Conservation (phyloP, 1,140 invertebrate species). For the Drosophila teissieri region DNA sequence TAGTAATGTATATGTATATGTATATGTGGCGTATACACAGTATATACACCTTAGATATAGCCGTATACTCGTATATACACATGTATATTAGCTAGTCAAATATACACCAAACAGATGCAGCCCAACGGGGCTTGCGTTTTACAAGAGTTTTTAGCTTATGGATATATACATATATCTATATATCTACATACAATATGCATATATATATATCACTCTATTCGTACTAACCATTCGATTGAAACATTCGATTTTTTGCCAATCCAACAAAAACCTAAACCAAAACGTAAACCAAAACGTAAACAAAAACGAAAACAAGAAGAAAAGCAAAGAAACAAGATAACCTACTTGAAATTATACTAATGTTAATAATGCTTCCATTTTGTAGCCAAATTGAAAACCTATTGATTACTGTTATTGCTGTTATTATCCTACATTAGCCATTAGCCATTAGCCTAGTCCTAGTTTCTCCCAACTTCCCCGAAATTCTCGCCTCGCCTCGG, state of each 20-base stretch:
- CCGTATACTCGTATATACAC: background rate
- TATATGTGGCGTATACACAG: constrained; percentile 22
- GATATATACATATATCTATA: constrained; percentile 22
- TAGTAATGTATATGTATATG: constrained; percentile 17
- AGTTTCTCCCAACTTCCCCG: constrained; percentile 27
- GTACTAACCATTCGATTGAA: constrained; percentile 39
- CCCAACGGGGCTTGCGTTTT: constrained; percentile 11
- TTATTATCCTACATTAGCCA: constrained; percentile 49
- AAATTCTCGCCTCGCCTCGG: constrained; percentile 24
- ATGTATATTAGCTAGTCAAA: constrained; percentile 42
- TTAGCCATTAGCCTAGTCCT: constrained; percentile 30
- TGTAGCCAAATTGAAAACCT: constrained; percentile 57
- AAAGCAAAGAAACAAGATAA: background rate
- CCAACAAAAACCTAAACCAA: constrained; percentile 9
- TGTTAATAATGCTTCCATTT: constrained; percentile 68
- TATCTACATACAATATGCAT: constrained; percentile 28
- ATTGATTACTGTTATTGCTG: constrained; percentile 61
- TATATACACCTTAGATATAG: constrained; percentile 37
- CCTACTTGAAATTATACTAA: constrained; percentile 30
- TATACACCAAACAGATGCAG: constrained; percentile 29
- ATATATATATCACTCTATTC: constrained; percentile 33
- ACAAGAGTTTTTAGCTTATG: constrained; percentile 43
- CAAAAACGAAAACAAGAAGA: background rate
- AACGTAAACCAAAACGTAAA: background rate
- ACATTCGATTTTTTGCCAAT: constrained; percentile 56